Evolutionary conservation across 35 echinoderm and acorn worm genomes (phyloP), one percentile per base, ranked within the genome.

Genomic region (Ophiothrix spiculata): DNA sequence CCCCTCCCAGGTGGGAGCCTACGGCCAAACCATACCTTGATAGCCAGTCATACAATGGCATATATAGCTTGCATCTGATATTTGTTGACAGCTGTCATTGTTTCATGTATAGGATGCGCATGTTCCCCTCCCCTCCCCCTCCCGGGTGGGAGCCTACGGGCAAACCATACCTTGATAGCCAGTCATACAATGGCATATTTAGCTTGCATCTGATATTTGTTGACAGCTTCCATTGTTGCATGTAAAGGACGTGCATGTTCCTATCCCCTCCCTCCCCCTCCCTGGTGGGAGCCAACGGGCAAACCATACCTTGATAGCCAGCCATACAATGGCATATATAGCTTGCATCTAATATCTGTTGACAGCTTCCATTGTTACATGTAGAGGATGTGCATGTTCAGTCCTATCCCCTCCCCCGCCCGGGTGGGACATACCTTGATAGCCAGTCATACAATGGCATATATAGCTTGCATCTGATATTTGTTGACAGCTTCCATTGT

Each of bases 401-500:
- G 42, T 49, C 19, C 42, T 49, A 19, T 49, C 6, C 42, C 6
- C 6, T 49, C 19, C n/a, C n/a, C n/a, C n/a, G n/a, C 19, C 19
- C 42, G 6, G 42, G 19, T 49, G 19, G n/a, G 42, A 49, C 42
- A 10, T 28, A 31, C 33, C 33, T 76, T 76, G 74, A 76, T 31
- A 31, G 10, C 83, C 83, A 36, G 36, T 13, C 16, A 73, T 64
- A 38, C 83, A 85, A 14, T 60, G 29, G 73, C 83, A 85, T 17
- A 33, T 14, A 75, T 85, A 64, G 25, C 54, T 85, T 29, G 3
- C 39, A 35, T 56, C 14, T 11, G 83, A 36, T n/a, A 85, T 75
- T 4, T 21, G 25, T 38, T 38, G 35, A 85, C 83, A 85, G 13
- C 14, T 85, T 13, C 83, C 83, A 85, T 85, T 85, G 60, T 75